Percentiles rank a stretch among this genome's conserved stretches.
Conservation (phyloP, 1,140 invertebrate species). For the Chlorops oryzae region DNA sequence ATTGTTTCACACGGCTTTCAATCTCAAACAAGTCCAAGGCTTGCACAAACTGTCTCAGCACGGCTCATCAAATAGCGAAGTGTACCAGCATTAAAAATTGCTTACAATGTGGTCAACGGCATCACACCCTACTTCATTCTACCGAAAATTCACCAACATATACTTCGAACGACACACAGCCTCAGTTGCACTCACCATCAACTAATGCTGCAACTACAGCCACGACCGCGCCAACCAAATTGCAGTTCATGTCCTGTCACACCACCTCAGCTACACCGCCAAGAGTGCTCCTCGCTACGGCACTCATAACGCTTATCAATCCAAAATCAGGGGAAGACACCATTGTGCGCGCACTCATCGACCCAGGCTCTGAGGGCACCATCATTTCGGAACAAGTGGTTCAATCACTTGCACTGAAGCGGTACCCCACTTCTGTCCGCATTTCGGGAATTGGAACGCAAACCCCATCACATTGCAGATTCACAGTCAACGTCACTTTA, state of each 20-base stretch:
- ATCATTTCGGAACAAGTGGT: conserved; percentile 1
- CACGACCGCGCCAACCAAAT: too few species aligned
- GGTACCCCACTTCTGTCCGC: not conserved
- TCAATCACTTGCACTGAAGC: not conserved
- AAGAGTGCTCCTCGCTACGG: conserved; percentile 1
- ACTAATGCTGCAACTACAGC: too few species aligned
- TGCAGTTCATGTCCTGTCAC: too few species aligned
- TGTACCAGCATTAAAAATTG: conserved; percentile 4
- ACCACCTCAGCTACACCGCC: not conserved
- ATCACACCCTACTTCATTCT: conserved; percentile 1
- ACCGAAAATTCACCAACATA: too few species aligned
- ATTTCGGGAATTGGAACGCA: not conserved
- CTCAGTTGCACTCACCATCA: too few species aligned
- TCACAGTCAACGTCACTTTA: too few species aligned
- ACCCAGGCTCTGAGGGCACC: not conserved
- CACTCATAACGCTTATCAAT: not conserved
- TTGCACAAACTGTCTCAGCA: conserved; percentile 1
- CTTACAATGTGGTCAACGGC: conserved; percentile 3
- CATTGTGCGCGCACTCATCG: not conserved
- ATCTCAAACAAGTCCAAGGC: not conserved
- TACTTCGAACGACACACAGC: too few species aligned
- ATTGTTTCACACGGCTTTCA: not conserved
- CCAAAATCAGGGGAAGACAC: not conserved
- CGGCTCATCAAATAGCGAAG: not conserved
- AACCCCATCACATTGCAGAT: too few species aligned